Evolutionary conservation across 2,888 invertebrate species (phyloP), one percentile per base, ranked within the genome.

Genomic region (Melitaea athalia): DNA sequence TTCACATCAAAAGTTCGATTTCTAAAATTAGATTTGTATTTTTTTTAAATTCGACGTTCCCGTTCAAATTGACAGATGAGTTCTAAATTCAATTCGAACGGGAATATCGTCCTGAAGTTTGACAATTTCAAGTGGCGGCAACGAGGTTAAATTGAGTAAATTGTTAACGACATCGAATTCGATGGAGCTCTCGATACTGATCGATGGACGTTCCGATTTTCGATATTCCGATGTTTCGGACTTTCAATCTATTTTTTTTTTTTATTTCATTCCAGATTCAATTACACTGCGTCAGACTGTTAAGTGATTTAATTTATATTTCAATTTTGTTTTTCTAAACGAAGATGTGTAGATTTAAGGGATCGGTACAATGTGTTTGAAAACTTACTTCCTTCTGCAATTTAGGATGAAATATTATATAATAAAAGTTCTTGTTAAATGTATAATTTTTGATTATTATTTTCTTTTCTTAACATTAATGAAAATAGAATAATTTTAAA

Each of bases 141-240:
- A 68, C 65, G 65, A 68, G 65, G 31, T 61, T 68, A 65, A 68
- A 68, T 68, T 65, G 68, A 68, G 38, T 61, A 57, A 68, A 68
- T 68, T 68, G 68, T 68, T 61, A 65, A 61, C 61, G 42, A 68
- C 49, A 64, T 68, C 43, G 65, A 64, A 60, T 64, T 60, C 55
- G 31, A 60, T 11, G 38, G 55, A 61, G 49, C 59, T 64, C 55
- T 38, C 66, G 66, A 67, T 67, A 60, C 45, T 52, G 53, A 57
- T 57, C 38, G 42, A 57, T 57, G 57, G 57, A n/a, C 57, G n/a
- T 17, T n/a, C 12, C 52, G 24, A 55, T 42, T 57, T 42, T 15
- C 15, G 57, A 57, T 15, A 15, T 42, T 3, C 33, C 33, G 55
- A 55, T 52, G 11, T 31, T 55, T 33, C 31, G 33, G 33, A 33